These are phyloP conservation scores for Trissonchulus latispiculum DNA, from an alignment of 2,888 invertebrate genomes.

Conservation along the genomic window DNA sequence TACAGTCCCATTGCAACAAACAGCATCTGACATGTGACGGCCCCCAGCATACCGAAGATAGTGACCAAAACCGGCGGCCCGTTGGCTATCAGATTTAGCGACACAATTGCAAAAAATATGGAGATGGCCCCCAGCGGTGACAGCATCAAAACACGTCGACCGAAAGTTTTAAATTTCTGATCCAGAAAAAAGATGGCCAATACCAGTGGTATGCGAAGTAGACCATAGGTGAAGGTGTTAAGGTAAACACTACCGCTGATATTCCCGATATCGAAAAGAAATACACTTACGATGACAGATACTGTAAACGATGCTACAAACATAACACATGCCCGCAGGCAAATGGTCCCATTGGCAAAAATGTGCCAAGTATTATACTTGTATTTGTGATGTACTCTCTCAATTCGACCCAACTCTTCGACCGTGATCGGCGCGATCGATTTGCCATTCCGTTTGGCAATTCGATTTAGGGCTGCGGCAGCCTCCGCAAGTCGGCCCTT, in stretches of 20 bases:
- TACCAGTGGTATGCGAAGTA: background rate
- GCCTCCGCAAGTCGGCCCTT: background rate
- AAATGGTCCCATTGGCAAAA: background rate
- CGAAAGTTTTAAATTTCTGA: background rate
- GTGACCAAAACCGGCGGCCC: background rate
- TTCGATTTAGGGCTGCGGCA: background rate
- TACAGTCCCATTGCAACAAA: background rate
- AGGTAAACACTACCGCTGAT: background rate
- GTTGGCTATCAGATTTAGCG: background rate
- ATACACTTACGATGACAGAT: background rate
- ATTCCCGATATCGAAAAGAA: background rate
- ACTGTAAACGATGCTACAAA: background rate
- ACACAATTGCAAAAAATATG: background rate
- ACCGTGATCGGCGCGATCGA: background rate
- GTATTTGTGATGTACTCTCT: background rate
- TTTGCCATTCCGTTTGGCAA: background rate
- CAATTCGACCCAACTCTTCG: background rate
- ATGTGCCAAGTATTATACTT: background rate
- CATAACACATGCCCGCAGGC: background rate
- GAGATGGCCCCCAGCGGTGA: background rate
- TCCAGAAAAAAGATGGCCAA: background rate
- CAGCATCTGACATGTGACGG: background rate
- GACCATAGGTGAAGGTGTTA: background rate
- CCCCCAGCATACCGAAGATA: background rate
- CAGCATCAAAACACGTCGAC: background rate